Evolutionary conservation across 2,113 vertebrate genomes (phyloP).

Genomic region (Chloropsis cyanopogon): DNA sequence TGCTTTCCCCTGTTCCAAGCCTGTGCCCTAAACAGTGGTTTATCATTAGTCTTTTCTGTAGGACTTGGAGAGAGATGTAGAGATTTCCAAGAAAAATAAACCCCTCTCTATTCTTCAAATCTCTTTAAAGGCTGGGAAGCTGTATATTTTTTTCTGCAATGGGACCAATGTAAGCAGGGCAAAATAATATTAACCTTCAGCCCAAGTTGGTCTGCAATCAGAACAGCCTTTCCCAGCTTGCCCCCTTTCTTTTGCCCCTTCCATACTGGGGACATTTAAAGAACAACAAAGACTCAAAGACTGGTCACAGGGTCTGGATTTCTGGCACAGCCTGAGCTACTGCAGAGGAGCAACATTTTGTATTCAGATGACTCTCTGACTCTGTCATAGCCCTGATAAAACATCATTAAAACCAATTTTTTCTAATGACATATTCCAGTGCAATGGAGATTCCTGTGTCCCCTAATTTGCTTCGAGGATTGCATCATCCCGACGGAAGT

Average conservation of each 20-base stretch:
- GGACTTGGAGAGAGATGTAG: not conserved
- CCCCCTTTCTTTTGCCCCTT: not conserved
- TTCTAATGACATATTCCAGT: constrained; percentile 23
- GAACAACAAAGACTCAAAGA: not conserved
- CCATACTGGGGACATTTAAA: not conserved
- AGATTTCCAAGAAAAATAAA: not conserved
- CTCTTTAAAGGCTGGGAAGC: not conserved
- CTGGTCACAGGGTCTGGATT: not conserved
- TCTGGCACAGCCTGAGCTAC: not conserved
- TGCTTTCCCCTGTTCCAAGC: not conserved
- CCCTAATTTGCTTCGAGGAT: constrained; percentile 51
- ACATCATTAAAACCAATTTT: constrained; percentile 38
- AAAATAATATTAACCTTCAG: not conserved
- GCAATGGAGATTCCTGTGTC: constrained; percentile 35
- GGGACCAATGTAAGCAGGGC: not conserved
- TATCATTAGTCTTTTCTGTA: not conserved
- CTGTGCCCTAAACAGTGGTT: not conserved
- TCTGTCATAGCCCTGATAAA: constrained; percentile 32
- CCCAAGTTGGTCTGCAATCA: not conserved
- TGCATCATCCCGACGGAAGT: constrained; percentile 39
- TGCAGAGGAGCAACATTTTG: not conserved
- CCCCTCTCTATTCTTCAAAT: not conserved
- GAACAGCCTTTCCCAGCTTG: not conserved
- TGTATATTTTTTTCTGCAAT: not conserved
- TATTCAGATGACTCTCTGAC: constrained; percentile 8